Conservation (phyloP, 2,797 vertebrate genomes). For the Parauchenoglanis punctatus region DNA sequence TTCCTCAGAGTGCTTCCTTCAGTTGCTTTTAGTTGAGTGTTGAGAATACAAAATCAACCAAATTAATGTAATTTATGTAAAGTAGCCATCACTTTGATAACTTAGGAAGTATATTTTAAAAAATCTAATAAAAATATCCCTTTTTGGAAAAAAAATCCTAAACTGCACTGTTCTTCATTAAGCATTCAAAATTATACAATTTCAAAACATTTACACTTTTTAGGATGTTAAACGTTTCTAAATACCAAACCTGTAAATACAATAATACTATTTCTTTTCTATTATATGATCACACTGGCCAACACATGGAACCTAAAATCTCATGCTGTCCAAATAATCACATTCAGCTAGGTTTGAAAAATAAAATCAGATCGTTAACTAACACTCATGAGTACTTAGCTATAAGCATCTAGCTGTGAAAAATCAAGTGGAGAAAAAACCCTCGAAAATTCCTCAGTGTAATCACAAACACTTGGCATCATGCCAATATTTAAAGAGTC, state of each 20-base stretch:
- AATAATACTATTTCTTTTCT: background rate
- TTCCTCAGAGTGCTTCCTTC: background rate
- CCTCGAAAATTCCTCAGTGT: background rate
- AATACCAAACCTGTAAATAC: background rate
- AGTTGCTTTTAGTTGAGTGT: background rate
- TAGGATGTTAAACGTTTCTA: background rate
- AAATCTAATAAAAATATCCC: background rate
- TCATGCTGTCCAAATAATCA: background rate
- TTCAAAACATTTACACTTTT: background rate
- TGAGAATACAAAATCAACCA: background rate
- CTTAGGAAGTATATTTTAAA: background rate
- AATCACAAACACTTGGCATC: slow-evolving; percentile 19
- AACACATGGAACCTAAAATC: background rate
- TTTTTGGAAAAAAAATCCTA: background rate
- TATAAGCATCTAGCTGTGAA: background rate
- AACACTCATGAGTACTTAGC: background rate
- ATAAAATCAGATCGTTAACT: slow-evolving; percentile 13
- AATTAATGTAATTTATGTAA: background rate
- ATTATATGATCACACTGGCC: background rate
- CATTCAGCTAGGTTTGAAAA: background rate
- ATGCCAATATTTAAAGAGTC: slow-evolving; percentile 4
- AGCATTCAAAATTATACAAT: background rate
- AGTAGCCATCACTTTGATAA: background rate
- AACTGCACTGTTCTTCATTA: background rate
- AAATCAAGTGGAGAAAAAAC: background rate